Evolutionary conservation across 1,140 invertebrate species (phyloP), one percentile per base, ranked within the genome.

Genomic region (Rhynchophorus ferrugineus): DNA sequence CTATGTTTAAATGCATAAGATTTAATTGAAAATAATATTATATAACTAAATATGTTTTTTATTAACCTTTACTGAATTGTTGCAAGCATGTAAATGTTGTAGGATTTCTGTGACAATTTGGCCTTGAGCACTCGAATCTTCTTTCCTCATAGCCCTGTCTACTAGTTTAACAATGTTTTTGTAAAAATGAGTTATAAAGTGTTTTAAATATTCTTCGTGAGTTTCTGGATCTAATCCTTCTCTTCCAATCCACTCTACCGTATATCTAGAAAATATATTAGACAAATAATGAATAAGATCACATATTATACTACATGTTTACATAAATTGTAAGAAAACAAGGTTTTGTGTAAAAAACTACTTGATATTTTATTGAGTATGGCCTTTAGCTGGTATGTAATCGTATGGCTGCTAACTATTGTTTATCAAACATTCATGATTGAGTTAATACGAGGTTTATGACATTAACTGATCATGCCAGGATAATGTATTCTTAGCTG

Each of bases 121-220:
- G 13, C 91, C 92, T 67, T 93, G 89, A 9, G 90, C 87, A 55
- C 87, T 95, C 45, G 87, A 90, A 70, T 95, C 91, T 72, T 96
- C 91, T 71, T 94, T 95, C 53, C 91, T 78, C 91, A 96, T 95
- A 1, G 92, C 92, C 63, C 90, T 77, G 65, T 95, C 91, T 2
- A 95, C 89, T 2, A 95, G 77, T 61, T 93, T 92, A 0, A 91
- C 83, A 49, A 99, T 95, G 54, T 91, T 92, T 60, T 87, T 85
- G 70, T 96, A 95, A 75, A 97, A 98, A 69, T 95, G 91, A 0
- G 84, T 84, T 50, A 94, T 93, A 70, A 99, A 99, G 64, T 95
- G 86, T 67, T 92, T 87, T 11, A 98, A 75, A 69, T 98, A 98
- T 67, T 96, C 91, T 38, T 85, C 80, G 63, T 98, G 95, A 0